Evolutionary conservation across 2,888 invertebrate species (phyloP), one percentile per base, ranked within the genome.

Genomic region (Oxystoma pomonae): DNA sequence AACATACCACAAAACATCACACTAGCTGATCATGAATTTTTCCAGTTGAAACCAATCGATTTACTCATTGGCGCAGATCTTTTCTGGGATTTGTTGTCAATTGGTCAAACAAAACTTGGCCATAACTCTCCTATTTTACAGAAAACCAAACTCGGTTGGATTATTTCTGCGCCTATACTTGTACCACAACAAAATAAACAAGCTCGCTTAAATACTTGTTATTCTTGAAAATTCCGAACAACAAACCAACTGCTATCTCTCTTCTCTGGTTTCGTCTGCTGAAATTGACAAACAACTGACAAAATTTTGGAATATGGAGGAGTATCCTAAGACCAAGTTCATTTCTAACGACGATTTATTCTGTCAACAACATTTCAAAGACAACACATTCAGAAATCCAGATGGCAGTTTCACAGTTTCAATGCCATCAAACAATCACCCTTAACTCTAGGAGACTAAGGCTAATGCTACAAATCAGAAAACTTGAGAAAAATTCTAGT

Each of bases 401-500:
- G 56, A 65, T 9, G 67, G 66, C 22, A 52, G 61, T 55, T 67
- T 68, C 58, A 56, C 64, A 16, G 68, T 68, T 1, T 20, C 21
- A 12, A 61, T 68, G 7, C 65, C 68, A 18, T 55, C 64, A 20
- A 65, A 58, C 18, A 56, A 59, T n/a, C 51, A 65, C 58, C 16
- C 52, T 16, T 49, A 55, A 2, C 12, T 20, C 58, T 69, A 59
- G 68, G 67, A 12, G 21, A 67, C 17, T 67, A 65, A 1, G 66
- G 50, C 69, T 70, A 57, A 58, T 59, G 16, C 51, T 56, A 3
- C 53, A 65, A 49, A 69, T 67, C 55, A 51, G 63, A 55, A 62
- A 56, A 63, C 64, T 70, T 17, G 1, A 57, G 16, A 62, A 62
- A 20, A 66, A 69, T 61, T 7, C 19, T 9, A 17, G 61, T 7